A percentile compares a stretch with the other conserved stretches of the same genome.
Conservation (phyloP, 2,888 invertebrate species). For the Lasioglossum zephyrum region DNA sequence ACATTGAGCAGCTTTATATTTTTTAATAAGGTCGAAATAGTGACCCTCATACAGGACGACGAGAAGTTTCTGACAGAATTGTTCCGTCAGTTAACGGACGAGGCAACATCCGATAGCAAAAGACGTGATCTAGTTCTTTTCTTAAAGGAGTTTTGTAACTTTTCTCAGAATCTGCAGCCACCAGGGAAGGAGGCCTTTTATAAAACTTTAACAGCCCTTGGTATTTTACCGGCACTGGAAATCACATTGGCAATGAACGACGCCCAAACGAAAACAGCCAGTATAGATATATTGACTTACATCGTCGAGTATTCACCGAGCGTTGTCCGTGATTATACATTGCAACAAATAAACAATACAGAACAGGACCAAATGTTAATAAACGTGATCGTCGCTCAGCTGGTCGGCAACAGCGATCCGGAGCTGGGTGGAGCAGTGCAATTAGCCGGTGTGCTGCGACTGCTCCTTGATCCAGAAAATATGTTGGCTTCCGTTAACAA, state of each 20-base stretch:
- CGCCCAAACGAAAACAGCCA: conserved; percentile 96
- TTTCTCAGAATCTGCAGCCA: conserved; percentile 99
- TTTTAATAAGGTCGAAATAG: conserved; percentile 99
- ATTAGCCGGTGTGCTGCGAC: conserved; percentile 96
- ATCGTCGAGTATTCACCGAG: conserved; percentile 99
- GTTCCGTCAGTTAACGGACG: conserved; percentile 96
- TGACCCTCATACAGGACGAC: conserved; percentile 98
- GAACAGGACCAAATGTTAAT: conserved; percentile 97
- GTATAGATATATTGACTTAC: conserved; percentile 98
- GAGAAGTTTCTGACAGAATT: conserved; percentile 97
- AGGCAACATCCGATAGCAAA: conserved; percentile 92
- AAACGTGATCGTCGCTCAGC: conserved; percentile 99
- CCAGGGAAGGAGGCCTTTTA: conserved; percentile 99
- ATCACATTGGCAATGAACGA: conserved; percentile 96
- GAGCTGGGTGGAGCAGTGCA: conserved; percentile 99
- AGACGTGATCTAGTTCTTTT: conserved; percentile 98
- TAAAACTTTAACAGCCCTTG: conserved; percentile 95
- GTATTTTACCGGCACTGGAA: conserved; percentile 95
- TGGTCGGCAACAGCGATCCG: conserved; percentile 98
- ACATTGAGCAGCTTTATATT: conserved; percentile 99
- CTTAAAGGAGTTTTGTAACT: conserved; percentile 99
- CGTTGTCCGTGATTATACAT: conserved; percentile 97
- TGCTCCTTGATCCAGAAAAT: conserved; percentile 98
- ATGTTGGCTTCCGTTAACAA: conserved; percentile 97
- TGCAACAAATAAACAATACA: conserved; percentile 95